Evolutionary conservation across 2,888 invertebrate species (phyloP), one percentile per base, ranked within the genome.

Genomic region (Tetropium fuscum): DNA sequence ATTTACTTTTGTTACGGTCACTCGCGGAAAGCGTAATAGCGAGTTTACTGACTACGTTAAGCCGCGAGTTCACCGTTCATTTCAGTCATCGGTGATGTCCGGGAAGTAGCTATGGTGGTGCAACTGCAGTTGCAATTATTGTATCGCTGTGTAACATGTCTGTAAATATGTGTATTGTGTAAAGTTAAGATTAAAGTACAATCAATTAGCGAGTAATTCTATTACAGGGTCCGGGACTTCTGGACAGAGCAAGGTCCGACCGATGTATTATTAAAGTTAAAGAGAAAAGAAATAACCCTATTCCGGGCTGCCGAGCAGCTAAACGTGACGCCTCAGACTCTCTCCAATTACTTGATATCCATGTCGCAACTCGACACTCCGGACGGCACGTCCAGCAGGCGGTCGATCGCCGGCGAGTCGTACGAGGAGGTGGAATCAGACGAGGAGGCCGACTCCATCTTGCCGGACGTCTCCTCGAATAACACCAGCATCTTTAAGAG

Each of bases 221-320:
- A 62, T 81, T 78, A 19, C 78, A 87, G 87, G 81, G 86, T 86
- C 60, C 81, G 91, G 54, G 91, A 92, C 76, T 90, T 91, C 82
- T 92, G 91, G 92, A 88, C 89, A 58, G 90, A 91, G 70, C 90
- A 91, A 69, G 90, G 90, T 0, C 90, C 91, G 0, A 88, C 90
- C 1, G 91, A 91, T 67, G 88, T 91, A 43, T 79, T 92, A 60
- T 86, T 89, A 57, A 87, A 90, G 68, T 82, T 92, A 32, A 90
- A 90, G 74, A 82, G 89, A 11, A 90, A 92, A 66, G 90, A 92
- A 78, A 86, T 92, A 56, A 87, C 90, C 0, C 78, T 91, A 43
- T 90, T 89, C 74, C 85, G 90, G 36, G 92, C 91, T 0, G 90
- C 92, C 0, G 88, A 90, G 75, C 89, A 90, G 73, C 82, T 92